These are phyloP conservation scores for Meghimatium bilineatum DNA, from an alignment of 2,888 invertebrate genomes.

Conservation along the genomic window DNA sequence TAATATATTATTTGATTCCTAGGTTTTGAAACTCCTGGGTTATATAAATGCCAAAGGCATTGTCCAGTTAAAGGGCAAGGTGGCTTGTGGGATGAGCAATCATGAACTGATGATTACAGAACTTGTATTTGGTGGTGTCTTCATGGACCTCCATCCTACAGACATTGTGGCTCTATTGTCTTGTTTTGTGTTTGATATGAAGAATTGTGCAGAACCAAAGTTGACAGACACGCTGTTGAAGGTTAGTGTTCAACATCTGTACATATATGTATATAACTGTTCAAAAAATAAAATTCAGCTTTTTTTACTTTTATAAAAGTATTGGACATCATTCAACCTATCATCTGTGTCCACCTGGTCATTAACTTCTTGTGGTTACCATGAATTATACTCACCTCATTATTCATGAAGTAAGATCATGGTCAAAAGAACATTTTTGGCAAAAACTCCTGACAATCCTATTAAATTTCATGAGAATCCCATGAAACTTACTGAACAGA, in stretches of 20 bases:
- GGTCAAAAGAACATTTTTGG: too few species aligned
- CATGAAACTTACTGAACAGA: too few species aligned
- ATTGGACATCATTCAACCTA: too few species aligned
- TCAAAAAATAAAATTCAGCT: too few species aligned
- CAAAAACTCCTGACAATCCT: too few species aligned
- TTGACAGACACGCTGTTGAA: constrained; percentile 82
- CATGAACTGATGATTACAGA: constrained; percentile 93
- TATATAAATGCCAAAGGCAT: constrained; percentile 86
- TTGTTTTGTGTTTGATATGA: constrained; percentile 93
- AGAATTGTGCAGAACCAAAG: constrained; percentile 80
- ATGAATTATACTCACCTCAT: too few species aligned
- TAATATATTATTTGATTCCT: background rate
- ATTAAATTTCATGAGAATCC: too few species aligned
- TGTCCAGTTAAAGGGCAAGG: constrained; percentile 83
- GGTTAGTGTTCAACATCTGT: constrained; percentile 77
- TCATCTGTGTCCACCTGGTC: too few species aligned
- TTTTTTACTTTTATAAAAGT: too few species aligned
- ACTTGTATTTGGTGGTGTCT: constrained; percentile 91
- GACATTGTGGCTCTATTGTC: constrained; percentile 97
- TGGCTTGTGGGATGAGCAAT: constrained; percentile 90
- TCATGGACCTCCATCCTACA: constrained; percentile 89
- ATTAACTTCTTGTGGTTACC: too few species aligned
- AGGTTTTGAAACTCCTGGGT: constrained; percentile 84
- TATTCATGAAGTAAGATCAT: too few species aligned
- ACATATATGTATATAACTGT: too few species aligned